phyloP scores from a whole-genome alignment of 2,797 vertebrate genomes.

The Crypturellus tataupa region DNA sequence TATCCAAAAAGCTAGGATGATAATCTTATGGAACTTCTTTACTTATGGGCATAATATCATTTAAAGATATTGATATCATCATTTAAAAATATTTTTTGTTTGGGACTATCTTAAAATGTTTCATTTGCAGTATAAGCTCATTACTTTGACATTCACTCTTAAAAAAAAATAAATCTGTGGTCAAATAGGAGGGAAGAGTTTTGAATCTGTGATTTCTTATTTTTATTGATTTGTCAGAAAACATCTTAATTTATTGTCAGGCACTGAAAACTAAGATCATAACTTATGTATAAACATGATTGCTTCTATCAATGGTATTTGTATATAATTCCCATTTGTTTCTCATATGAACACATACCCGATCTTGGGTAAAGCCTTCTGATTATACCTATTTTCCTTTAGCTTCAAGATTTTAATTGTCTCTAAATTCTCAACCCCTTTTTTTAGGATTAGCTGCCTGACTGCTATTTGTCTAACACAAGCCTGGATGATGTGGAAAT shows the following conservation, averaged over 20 bases:
- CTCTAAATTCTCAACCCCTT: background rate
- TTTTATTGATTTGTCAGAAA: background rate
- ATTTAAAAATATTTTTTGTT: background rate
- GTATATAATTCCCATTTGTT: background rate
- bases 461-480: constrained; percentile 89
- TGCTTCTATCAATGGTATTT: background rate
- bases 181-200: background rate
- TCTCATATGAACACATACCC: background rate
- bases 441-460: constrained; percentile 86
- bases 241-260: background rate
- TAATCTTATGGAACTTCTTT: background rate
- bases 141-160: background rate
- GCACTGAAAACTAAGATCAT: background rate
- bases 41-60: background rate
- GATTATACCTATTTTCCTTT: background rate
- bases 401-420: background rate
- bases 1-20: background rate
- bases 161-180: background rate
- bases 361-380: background rate
- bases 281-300: background rate
- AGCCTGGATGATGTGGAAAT: constrained; percentile 94
- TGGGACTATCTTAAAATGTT: background rate
- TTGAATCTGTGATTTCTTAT: background rate
- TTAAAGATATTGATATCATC: background rate
- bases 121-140: background rate